phyloP scores from a whole-genome alignment of 2,888 invertebrate genomes.

The Calameuta pallipes region DNA sequence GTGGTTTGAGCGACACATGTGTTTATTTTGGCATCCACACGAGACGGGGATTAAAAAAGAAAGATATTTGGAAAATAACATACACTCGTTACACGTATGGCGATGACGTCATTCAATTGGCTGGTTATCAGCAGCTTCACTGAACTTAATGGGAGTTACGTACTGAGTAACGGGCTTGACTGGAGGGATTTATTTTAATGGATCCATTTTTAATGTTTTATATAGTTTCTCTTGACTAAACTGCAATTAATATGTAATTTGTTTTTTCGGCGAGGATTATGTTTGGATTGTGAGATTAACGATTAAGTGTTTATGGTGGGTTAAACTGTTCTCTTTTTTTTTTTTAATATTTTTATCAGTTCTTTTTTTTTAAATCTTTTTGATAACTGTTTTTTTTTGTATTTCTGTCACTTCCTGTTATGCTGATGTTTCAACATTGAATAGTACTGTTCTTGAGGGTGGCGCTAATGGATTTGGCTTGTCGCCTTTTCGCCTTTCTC shows the following conservation, averaged over 20 bases:
- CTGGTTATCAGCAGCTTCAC: background rate
- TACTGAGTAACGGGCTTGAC: background rate
- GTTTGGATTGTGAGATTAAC: background rate
- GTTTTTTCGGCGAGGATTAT: background rate
- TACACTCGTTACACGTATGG: background rate
- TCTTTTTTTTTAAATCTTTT: too few relatives aligned
- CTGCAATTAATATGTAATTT: background rate
- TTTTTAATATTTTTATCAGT: too few relatives aligned
- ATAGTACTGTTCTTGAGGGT: background rate
- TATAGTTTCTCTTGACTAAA: background rate
- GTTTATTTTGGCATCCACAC: constrained; percentile 9
- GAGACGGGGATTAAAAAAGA: background rate
- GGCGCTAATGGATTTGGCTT: background rate
- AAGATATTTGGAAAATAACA: background rate
- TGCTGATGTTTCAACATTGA: background rate
- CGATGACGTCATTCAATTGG: background rate
- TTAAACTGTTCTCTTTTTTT: background rate
- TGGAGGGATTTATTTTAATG: background rate
- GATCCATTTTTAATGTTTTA: background rate
- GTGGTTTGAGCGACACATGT: constrained; percentile 9
- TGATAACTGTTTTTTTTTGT: background rate
- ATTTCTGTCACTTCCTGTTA: background rate
- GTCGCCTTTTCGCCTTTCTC: background rate
- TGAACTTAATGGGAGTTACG: background rate
- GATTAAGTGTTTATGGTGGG: background rate